Evolutionary conservation across 1,140 invertebrate species (phyloP).

Genomic region (Acyrthosiphon pisum): DNA sequence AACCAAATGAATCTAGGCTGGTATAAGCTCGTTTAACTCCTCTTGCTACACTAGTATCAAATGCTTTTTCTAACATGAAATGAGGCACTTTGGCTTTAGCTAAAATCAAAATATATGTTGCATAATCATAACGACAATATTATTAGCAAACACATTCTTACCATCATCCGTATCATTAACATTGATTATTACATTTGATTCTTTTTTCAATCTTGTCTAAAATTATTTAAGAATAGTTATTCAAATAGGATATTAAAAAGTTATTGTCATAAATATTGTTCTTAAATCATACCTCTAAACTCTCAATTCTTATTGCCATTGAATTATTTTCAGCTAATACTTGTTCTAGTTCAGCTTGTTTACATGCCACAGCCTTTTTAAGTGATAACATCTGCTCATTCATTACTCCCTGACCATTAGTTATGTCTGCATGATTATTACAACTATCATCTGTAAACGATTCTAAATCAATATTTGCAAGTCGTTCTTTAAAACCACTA

Average conservation of each 20-base stretch:
- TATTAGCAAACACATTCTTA: slow-evolving; percentile 60
- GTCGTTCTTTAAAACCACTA: slow-evolving; percentile 39
- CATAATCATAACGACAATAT: slow-evolving; percentile 60
- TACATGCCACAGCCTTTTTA: slow-evolving; percentile 26
- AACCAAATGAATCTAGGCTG: slow-evolving; percentile 76
- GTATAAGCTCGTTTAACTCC: slow-evolving; percentile 82
- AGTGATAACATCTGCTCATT: slow-evolving; percentile 47
- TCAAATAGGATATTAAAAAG: neutral
- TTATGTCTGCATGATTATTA: neutral
- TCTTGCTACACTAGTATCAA: slow-evolving; percentile 78
- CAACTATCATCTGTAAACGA: neutral
- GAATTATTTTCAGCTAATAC: slow-evolving; percentile 28
- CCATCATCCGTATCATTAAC: slow-evolving; percentile 74
- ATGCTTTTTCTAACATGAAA: slow-evolving; percentile 78
- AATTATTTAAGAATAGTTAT: slow-evolving; percentile 3
- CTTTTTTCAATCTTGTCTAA: slow-evolving; percentile 63
- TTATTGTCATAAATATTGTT: slow-evolving; percentile 1
- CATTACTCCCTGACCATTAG: neutral
- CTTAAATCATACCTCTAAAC: slow-evolving; percentile 23
- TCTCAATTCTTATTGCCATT: slow-evolving; percentile 33
- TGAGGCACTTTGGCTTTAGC: slow-evolving; percentile 74
- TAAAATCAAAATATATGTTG: slow-evolving; percentile 63
- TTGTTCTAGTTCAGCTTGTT: slow-evolving; percentile 42
- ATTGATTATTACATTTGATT: slow-evolving; percentile 64
- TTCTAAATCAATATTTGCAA: slow-evolving; percentile 29